Percentiles rank a stretch among this genome's conserved stretches.
Conservation (phyloP, 2,113 vertebrate species). For the Ochotona curzoniae region DNA sequence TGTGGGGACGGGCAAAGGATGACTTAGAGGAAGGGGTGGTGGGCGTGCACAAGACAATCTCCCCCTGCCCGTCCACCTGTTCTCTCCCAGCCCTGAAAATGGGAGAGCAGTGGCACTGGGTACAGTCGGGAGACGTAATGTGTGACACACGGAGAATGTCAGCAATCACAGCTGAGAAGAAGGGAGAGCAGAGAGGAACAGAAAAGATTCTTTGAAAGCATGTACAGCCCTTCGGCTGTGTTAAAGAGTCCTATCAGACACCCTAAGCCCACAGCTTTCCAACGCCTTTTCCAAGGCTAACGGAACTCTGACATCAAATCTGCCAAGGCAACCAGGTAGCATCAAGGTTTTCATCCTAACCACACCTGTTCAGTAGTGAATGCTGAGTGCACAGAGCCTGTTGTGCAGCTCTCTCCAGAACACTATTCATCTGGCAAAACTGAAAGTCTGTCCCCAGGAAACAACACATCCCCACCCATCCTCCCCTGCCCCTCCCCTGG, state of each 20-base stretch:
- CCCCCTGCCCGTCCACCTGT: not conserved
- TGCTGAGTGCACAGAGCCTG: not conserved
- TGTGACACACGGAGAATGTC: not conserved
- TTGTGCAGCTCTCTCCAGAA: not conserved
- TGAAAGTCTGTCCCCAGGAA: not conserved
- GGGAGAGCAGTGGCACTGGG: not conserved
- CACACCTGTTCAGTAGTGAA: not conserved
- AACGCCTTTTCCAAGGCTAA: not conserved
- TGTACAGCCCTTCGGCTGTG: not conserved
- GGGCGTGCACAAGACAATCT: not conserved
- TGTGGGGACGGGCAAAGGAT: not conserved
- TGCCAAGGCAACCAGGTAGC: not conserved
- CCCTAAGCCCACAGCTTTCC: not conserved
- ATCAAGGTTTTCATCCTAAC: not conserved
- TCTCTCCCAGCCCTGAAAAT: not conserved
- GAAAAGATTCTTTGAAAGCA: not conserved
- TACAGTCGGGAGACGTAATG: not conserved
- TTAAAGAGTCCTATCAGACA: not conserved
- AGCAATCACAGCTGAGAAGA: not conserved
- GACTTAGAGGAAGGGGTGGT: not conserved
- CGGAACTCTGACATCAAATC: not conserved
- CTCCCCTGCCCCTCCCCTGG: not conserved
- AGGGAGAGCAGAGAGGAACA: not conserved
- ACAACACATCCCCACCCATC: not conserved
- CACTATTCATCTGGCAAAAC: conserved; percentile 15